These are phyloP conservation scores for Syngnathus rostellatus DNA, from an alignment of 2,797 vertebrate species.

Conservation along the genomic window DNA sequence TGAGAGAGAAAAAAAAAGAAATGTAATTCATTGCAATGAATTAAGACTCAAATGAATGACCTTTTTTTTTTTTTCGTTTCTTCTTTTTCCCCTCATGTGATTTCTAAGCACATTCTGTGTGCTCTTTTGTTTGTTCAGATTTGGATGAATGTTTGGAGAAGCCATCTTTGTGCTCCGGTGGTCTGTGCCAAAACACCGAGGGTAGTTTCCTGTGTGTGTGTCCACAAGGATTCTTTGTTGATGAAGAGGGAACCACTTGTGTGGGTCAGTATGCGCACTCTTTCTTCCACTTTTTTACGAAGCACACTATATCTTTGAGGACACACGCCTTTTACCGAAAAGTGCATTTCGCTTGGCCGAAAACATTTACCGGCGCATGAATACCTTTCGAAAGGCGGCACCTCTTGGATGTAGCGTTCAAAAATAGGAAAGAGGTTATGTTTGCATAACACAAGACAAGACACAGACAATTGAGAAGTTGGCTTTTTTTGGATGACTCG, in stretches of 20 bases:
- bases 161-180: conserved; percentile 72
- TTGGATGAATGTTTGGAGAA: conserved; percentile 77
- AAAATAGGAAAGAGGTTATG: background rate
- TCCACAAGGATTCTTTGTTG: conserved; percentile 73
- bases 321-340: background rate
- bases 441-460: background rate
- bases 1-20: no score
- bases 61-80: background rate
- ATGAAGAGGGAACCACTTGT: conserved; percentile 74
- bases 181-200: conserved; percentile 81
- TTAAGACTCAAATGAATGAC: no score
- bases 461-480: background rate
- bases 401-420: background rate
- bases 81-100: background rate
- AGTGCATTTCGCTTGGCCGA: background rate
- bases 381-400: background rate
- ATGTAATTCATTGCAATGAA: no score
- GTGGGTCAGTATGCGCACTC: conserved; percentile 63
- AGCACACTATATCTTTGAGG: background rate
- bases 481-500: background rate
- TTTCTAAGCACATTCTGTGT: background rate
- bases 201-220: conserved; percentile 84
- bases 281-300: background rate
- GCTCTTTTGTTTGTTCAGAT: conserved; percentile 61
- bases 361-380: background rate